Conservation (phyloP, 2,888 invertebrate genomes). For the Tridacna gigas region DNA sequence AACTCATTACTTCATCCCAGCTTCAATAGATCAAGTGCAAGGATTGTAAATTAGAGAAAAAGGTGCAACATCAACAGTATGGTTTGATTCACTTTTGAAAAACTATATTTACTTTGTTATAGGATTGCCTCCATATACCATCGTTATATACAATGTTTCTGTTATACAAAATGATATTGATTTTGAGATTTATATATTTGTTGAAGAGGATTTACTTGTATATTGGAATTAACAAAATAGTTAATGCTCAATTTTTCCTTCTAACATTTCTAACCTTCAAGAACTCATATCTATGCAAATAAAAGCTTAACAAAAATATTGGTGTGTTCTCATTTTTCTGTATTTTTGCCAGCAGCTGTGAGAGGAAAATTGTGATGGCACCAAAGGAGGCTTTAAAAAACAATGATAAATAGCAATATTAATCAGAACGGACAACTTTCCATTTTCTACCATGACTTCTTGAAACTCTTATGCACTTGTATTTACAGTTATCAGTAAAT, state of each 20-base stretch:
- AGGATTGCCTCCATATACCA: neutral
- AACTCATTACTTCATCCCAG: too few relatives aligned
- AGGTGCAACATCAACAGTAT: too few relatives aligned
- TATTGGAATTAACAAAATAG: neutral
- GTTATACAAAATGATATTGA: neutral
- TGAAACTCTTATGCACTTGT: too few relatives aligned
- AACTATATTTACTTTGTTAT: neutral
- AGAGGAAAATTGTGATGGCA: too few relatives aligned
- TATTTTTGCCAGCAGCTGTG: too few relatives aligned
- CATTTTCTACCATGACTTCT: neutral
- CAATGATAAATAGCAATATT: neutral
- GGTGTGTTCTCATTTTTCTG: neutral
- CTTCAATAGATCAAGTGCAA: too few relatives aligned
- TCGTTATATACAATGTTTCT: neutral
- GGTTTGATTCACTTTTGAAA: too few relatives aligned
- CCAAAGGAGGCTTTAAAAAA: neutral
- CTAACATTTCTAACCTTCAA: neutral
- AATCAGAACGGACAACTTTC: neutral
- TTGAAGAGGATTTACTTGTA: neutral
- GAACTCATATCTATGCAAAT: slow-evolving; percentile 12
- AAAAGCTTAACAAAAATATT: neutral
- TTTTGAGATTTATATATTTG: neutral
- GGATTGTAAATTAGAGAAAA: too few relatives aligned
- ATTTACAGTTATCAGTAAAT: too few relatives aligned
- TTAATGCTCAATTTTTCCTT: slow-evolving; percentile 10